Percentiles rank a stretch among this genome's conserved stretches.
These are phyloP conservation scores for Enteromius trimaculatus DNA, from an alignment of 2,797 vertebrate genomes.

Conservation along the genomic window DNA sequence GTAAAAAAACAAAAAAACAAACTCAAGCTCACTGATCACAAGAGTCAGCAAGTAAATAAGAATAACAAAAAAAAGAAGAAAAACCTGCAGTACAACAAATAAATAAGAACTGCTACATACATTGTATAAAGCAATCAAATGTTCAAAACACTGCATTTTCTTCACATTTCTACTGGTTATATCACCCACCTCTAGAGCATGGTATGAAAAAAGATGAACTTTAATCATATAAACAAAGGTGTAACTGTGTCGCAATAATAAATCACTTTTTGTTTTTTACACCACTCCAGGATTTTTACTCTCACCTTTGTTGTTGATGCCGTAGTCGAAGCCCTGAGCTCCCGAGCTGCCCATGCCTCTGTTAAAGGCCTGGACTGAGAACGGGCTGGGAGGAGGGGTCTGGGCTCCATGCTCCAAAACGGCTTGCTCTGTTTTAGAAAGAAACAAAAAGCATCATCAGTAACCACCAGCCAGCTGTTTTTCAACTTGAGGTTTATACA, in stretches of 20 bases:
- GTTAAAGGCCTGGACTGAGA: slow-evolving; percentile 95
- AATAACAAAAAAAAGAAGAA: not conserved
- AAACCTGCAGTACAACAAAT: not conserved
- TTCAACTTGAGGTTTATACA: not conserved
- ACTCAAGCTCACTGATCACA: not conserved
- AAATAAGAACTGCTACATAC: not conserved
- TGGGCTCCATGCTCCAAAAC: slow-evolving; percentile 91
- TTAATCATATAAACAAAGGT: not conserved
- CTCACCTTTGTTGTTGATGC: slow-evolving; percentile 98
- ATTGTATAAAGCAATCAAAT: not conserved
- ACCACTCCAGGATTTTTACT: slow-evolving; percentile 7
- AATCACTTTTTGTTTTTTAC: not conserved
- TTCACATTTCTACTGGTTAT: not conserved
- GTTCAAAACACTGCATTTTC: not conserved
- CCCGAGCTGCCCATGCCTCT: slow-evolving; percentile 85
- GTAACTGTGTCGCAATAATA: not conserved
- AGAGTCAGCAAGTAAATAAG: not conserved
- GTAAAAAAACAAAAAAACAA: not conserved
- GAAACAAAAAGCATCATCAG: not conserved
- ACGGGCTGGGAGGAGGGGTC: slow-evolving; percentile 96
- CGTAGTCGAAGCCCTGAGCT: slow-evolving; percentile 96
- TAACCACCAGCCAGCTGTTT: not conserved
- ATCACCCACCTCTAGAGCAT: not conserved
- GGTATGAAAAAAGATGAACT: not conserved
- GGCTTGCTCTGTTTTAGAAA: slow-evolving; percentile 83